Conservation (phyloP, 2,113 vertebrate genomes). For the Nyctereutes procyonoides region DNA sequence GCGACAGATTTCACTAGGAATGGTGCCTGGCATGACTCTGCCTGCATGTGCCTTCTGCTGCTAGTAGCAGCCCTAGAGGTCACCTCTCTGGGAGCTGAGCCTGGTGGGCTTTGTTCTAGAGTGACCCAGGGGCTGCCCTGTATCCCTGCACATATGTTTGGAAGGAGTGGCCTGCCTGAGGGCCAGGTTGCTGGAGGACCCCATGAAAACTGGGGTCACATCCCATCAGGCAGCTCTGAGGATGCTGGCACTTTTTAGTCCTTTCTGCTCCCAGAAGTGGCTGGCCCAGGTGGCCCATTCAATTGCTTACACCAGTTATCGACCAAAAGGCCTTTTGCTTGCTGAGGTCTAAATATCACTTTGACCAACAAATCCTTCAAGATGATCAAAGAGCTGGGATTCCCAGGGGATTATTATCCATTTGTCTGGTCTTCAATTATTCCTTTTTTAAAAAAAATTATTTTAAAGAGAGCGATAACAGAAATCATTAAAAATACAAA, state of each 20-base stretch:
- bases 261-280: background rate
- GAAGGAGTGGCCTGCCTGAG: background rate
- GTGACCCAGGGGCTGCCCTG: background rate
- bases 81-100: background rate
- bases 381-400: background rate
- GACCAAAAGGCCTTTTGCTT: background rate
- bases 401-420: background rate
- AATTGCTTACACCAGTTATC: background rate
- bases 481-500: slow-evolving; percentile 28
- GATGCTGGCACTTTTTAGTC: background rate
- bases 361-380: background rate
- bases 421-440: background rate
- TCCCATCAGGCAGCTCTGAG: background rate
- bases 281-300: background rate
- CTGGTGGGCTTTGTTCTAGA: background rate
- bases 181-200: background rate
- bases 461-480: slow-evolving; percentile 13
- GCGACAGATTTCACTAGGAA: background rate
- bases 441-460: background rate
- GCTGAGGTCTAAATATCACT: slow-evolving; percentile 5
- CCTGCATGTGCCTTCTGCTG: fast-evolving
- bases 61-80: background rate
- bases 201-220: background rate
- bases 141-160: background rate
- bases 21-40: background rate